These are phyloP conservation scores for Bergia puertoricense DNA, from an alignment of 92 coral and sea anemone genomes.

Conservation along the genomic window DNA sequence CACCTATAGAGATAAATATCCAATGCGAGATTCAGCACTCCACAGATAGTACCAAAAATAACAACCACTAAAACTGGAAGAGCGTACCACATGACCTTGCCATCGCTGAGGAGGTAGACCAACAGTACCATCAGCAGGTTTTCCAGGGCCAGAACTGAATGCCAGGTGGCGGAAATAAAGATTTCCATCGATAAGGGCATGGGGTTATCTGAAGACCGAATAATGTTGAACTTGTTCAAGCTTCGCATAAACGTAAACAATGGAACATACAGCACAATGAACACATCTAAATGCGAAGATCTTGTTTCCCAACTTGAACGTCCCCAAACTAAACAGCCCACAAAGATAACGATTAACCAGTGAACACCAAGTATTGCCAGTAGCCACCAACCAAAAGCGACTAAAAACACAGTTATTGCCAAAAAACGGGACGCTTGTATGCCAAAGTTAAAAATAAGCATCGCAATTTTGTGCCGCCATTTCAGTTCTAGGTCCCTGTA, in stretches of 20 bases:
- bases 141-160: constrained; percentile 11
- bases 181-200: constrained; percentile 20
- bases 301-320: constrained; percentile 2
- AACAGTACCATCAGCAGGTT: constrained; percentile 22
- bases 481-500: constrained; percentile 39
- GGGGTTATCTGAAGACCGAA: constrained; percentile 26
- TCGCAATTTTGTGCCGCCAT: constrained; percentile 29
- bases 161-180: constrained; percentile 29
- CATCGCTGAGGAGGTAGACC: not conserved
- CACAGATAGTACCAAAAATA: constrained; percentile 29
- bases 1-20: constrained; percentile 29
- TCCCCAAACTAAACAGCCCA: constrained; percentile 39
- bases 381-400: constrained; percentile 19
- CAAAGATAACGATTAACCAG: constrained; percentile 22
- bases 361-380: constrained; percentile 23
- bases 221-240: constrained; percentile 32
- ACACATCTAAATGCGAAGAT: constrained; percentile 41
- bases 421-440: constrained; percentile 38
- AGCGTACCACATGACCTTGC: not conserved
- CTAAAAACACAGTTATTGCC: constrained; percentile 34
- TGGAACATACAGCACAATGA: constrained; percentile 32
- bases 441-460: constrained; percentile 24
- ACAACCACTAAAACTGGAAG: constrained; percentile 26
- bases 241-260: constrained; percentile 43
- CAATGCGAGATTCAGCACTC: constrained; percentile 24